Base-by-base conservation (phyloP, 2,888 invertebrate species). In the Lydus trimaculatus region DNA sequence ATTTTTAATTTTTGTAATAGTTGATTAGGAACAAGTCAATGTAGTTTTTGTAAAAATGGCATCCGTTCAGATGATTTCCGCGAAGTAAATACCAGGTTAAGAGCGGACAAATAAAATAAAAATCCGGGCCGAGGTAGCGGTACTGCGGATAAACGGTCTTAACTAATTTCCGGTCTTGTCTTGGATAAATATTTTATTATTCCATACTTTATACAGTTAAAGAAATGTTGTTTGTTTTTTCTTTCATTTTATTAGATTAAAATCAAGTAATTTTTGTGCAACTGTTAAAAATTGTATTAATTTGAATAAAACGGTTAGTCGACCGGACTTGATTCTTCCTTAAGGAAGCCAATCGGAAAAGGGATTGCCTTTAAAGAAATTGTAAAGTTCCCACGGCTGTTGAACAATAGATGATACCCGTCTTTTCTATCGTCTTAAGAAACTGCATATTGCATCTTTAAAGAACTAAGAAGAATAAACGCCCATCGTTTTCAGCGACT, bases 401-500 rank as follows among this genome's bases (percentile, higher is more conserved):
- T 48, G 48, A 48, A 74, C 74, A 74, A 74, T 71, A 62, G 64
- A 39, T 58, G 65, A 65, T 48, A 48, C 48, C 48, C 20, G 20
- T 20, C 48, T 48, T 48, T 48, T 48, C 48, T 48, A 20, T 11
- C 72, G 67, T 71, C 74, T 74, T 74, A 72, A 72, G 72, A 72
- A 74, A 70, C 67, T 73, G 74, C 74, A 74, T 70, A 71, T 72
- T 74, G 74, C 73, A 71, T 73, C 71, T 70, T 74, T 67, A 66
- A 70, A 70, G 48, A 43, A n/a, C 20, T 20, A 23, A 48, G 48
- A 43, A 43, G 43, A 43, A 43, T 17, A 7, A 20, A 65, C 69
- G 69, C 69, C 73, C 72, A 72, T 67, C 70, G 70, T 66, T 73
- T 73, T 70, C 69, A 67, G 61, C 62, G 72, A 70, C 72, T 72